A percentile compares a stretch with the other conserved stretches of the same genome.
Conservation (phyloP, 2,797 vertebrate species). For the Acrocephalus scirpaceus region DNA sequence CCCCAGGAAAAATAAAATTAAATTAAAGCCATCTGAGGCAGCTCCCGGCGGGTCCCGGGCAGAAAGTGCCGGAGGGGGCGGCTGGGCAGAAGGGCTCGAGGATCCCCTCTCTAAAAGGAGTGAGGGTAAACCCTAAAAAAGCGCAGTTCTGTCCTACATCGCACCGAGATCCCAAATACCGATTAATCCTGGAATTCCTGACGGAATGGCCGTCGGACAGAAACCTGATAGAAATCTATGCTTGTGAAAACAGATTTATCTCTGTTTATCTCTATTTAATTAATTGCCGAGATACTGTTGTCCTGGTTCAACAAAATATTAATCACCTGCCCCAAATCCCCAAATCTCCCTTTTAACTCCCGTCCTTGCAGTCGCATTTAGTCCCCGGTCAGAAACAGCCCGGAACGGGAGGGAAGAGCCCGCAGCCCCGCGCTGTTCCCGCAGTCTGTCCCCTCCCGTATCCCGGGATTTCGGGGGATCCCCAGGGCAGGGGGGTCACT, state of each 20-base stretch:
- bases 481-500: rapidly evolving
- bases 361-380: not conserved
- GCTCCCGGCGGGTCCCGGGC: not conserved
- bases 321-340: not conserved
- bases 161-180: not conserved
- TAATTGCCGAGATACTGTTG: not conserved
- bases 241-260: not conserved
- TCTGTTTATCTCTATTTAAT: not conserved
- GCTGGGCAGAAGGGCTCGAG: not conserved
- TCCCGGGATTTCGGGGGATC: not conserved
- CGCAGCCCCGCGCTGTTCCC: not conserved
- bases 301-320: not conserved
- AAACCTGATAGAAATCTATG: not conserved
- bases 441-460: not conserved
- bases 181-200: not conserved
- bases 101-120: not conserved
- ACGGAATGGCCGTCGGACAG: not conserved
- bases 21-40: not conserved
- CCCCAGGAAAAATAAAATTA: not conserved
- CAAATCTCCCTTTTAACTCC: not conserved
- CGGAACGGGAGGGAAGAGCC: too few species aligned
- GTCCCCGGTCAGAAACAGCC: not conserved
- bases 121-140: not conserved
- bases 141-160: not conserved
- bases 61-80: not conserved